Evolutionary conservation across 2,113 vertebrate species (phyloP), one percentile per base, ranked within the genome.

Genomic region (Dicrurus megarhynchus): DNA sequence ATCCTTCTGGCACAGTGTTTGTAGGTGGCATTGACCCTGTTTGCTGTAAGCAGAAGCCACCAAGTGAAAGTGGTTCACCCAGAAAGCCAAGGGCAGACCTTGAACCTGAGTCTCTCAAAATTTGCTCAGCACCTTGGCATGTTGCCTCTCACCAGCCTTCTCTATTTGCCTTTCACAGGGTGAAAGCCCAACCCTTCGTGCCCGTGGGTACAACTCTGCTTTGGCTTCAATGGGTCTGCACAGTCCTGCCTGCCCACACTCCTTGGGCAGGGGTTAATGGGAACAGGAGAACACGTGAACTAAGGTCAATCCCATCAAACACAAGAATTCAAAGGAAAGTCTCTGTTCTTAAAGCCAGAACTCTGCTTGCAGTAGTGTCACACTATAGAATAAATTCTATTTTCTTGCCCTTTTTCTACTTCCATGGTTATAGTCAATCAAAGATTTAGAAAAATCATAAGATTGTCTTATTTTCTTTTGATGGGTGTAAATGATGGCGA

Each of bases 81-180:
- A 64, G 57, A 37, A 52, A 90, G 24, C n/a, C 63, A 92, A 79
- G 80, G 61, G 23, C 76, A 90, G 49, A 87, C 87, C 69, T 94
- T 92, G 91, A 92, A 84, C 39, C 32, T 0, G 4, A 67, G 27
- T 94, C 44, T 2, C 17, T 85, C 33, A 52, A 30, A 93, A 93
- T 88, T 75, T 81, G 27, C 35, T 83, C 0, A 1, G 65, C 26
- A 10, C 56, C 49, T 89, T 90, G 92, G 80, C 85, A 84, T 10
- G 2, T 11, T 64, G 44, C 83, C 80, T 78, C 30, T 46, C 26
- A 28, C 28, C 23, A n/a, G 12, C 11, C 73, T 92, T 41, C 56
- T 90, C 47, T 93, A 11, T 94, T 94, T 93, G n/a, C 49, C 21
- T 92, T 95, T 96, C 64, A 81, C 64, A 81, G 60, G 47, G 33